Base-by-base conservation (phyloP, 92 coral and sea anemone genomes). In the Parazoanthus swiftii region DNA sequence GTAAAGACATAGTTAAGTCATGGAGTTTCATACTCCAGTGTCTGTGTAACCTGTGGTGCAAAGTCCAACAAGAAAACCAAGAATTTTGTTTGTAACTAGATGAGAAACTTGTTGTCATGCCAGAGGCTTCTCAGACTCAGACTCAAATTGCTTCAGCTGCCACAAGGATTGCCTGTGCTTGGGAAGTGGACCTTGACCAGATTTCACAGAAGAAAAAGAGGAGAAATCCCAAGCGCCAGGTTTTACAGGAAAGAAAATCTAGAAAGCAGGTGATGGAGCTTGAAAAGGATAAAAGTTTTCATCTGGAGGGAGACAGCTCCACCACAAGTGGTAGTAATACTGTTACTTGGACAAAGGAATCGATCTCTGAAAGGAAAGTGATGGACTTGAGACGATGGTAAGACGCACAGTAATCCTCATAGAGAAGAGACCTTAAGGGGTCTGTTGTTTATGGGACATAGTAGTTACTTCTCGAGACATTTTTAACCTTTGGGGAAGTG, bases 341-440 rank as follows among this genome's bases (percentile, higher is more conserved):
- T 37, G 33, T 67, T 13, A 89, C 46, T 21, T 91, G 86, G 37
- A 82, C 81, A 86, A 91, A 90, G 83, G 92, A 86, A 59, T 85
- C 81, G 38, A 92, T 94, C 89, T 89, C 90, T 36, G 74, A 80
- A 54, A 90, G 96, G 21, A 94, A 94, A 90, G 96, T 94, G 25
- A 80, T 94, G 74, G 96, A 94, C 74, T 85, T 90, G 8, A 90
- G 93, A 74, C 81, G 96, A 90, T 94, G 96, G 96, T 93, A 86
- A 79, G 74, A 63, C 33, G 33, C 33, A 29, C 33, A 29, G 33
- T 29, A 29, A 29, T 29, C 33, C 33, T 29, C 33, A 29, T 0
- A 29, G 33, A 29, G 33, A 0, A 29, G 33, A 29, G 33, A 29
- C 33, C 33, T 29, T 29, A 29, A 29, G 33, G 33, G 33, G 33